A percentile compares a stretch with the other conserved stretches of the same genome.
Evolutionary conservation across 2,797 vertebrate genomes (phyloP).

Genomic region (Hybognathus amarus): DNA sequence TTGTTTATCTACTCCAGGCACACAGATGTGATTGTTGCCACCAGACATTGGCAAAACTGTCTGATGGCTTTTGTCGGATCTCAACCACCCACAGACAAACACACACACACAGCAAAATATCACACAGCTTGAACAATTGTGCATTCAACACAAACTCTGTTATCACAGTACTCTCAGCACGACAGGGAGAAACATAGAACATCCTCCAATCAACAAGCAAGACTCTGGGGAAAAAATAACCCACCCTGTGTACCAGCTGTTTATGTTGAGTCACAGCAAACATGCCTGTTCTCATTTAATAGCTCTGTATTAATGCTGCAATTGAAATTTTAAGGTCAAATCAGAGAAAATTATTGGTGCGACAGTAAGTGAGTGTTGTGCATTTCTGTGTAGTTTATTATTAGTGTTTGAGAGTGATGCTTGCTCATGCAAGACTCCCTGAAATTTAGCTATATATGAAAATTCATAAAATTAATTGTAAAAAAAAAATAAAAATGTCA

Average conservation of each 20-base stretch:
- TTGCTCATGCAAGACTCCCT: not conserved
- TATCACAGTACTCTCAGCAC: slow-evolving; percentile 37
- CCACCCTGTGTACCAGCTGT: slow-evolving; percentile 14
- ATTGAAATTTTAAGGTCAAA: not conserved
- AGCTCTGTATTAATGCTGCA: not conserved
- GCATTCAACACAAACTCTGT: slow-evolving; percentile 33
- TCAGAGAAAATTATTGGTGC: not conserved
- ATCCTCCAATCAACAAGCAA: slow-evolving; percentile 40
- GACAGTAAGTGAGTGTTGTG: not conserved
- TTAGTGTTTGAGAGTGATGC: not conserved
- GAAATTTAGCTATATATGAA: not conserved
- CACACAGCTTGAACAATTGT: slow-evolving; percentile 29
- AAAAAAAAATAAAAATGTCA: not conserved
- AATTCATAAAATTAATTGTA: no score
- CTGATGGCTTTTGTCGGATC: slow-evolving; percentile 41
- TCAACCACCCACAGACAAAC: slow-evolving; percentile 16
- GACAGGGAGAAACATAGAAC: slow-evolving; percentile 14
- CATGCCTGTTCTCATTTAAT: slow-evolving; percentile 13
- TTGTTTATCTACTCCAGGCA: slow-evolving; percentile 51
- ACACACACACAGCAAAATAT: not conserved
- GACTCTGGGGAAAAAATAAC: slow-evolving; percentile 19
- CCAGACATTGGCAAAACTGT: slow-evolving; percentile 33
- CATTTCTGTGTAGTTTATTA: not conserved
- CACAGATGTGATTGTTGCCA: slow-evolving; percentile 53
- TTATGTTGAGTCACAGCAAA: slow-evolving; percentile 32